Conservation (phyloP, 2,797 vertebrate species). For the Poecile montanus region DNA sequence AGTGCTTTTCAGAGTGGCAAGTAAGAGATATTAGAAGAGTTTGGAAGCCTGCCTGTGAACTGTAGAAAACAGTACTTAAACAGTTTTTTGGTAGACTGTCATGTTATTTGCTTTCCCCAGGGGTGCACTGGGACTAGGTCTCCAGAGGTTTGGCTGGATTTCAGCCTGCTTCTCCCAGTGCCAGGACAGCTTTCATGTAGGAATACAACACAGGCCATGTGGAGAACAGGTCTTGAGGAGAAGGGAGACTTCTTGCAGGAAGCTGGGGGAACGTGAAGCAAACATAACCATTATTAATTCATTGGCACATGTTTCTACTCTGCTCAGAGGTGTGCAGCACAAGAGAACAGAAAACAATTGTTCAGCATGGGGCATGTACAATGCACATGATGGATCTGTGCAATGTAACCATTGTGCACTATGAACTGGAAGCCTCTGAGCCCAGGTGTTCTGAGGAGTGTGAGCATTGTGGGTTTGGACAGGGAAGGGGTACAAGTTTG, state of each 20-base stretch:
- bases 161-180: fast-evolving
- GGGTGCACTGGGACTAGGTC: neutral
- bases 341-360: neutral
- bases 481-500: neutral
- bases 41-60: neutral
- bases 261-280: neutral
- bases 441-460: neutral
- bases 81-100: neutral
- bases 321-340: neutral
- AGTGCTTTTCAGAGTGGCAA: neutral
- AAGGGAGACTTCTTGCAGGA: neutral
- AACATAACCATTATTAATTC: neutral
- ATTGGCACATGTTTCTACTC: neutral
- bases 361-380: neutral
- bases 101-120: neutral
- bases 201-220: no score
- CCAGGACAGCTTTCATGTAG: neutral
- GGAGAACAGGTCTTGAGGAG: neutral
- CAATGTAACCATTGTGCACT: neutral
- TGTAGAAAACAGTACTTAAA: neutral
- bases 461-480: neutral
- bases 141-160: neutral
- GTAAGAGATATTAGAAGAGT: neutral
- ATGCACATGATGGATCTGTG: neutral
- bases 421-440: neutral